Conservation (phyloP, 2,113 vertebrate species). For the Baryphthengus martii region DNA sequence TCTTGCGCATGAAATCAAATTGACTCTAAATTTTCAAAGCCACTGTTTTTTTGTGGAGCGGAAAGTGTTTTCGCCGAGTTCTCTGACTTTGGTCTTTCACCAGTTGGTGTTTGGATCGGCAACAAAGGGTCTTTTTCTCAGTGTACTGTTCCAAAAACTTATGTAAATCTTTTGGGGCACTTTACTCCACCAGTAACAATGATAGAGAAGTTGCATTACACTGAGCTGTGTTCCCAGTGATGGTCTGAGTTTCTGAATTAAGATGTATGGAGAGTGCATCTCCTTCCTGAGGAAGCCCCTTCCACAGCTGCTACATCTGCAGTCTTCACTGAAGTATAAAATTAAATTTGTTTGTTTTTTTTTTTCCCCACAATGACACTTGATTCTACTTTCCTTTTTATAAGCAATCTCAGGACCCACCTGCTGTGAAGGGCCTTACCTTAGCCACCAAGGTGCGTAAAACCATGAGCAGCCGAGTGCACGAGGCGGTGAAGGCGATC, state of each 20-base stretch:
- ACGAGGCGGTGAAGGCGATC: constrained; percentile 94
- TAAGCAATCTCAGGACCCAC: constrained; percentile 86
- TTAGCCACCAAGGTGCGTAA: constrained; percentile 92
- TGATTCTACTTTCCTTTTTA: not conserved
- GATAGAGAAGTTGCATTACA: accelerated
- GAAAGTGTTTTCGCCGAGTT: not conserved
- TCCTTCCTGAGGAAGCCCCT: not conserved
- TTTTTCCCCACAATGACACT: not conserved
- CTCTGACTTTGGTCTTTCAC: not conserved
- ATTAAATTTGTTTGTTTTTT: not conserved
- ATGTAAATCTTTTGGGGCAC: not conserved
- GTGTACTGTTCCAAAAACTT: not conserved
- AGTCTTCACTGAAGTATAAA: not conserved
- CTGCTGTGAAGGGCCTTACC: constrained; percentile 79
- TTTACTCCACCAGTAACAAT: not conserved
- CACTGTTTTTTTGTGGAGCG: not conserved
- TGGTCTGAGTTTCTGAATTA: not conserved
- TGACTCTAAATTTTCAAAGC: not conserved
- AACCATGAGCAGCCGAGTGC: constrained; percentile 93
- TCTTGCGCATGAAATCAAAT: not conserved
- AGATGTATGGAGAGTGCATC: accelerated
- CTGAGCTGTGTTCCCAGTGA: not conserved
- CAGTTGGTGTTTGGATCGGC: not conserved
- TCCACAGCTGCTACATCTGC: not conserved
- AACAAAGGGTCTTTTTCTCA: not conserved